These are phyloP conservation scores for Tiphia femorata DNA, from an alignment of 2,888 invertebrate genomes.

Conservation along the genomic window DNA sequence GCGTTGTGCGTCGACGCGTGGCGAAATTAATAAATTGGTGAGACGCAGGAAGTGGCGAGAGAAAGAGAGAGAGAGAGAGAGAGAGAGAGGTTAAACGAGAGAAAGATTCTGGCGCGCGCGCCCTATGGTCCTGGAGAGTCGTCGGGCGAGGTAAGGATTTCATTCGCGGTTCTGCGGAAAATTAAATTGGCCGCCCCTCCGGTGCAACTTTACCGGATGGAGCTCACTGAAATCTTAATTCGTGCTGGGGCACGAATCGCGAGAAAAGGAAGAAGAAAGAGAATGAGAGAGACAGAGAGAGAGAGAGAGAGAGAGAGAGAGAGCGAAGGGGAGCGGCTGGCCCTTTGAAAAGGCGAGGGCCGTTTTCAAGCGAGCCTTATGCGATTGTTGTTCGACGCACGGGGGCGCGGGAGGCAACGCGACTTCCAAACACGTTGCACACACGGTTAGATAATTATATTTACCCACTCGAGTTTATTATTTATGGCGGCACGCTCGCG, in stretches of 20 bases:
- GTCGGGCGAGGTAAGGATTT: constrained; percentile 24
- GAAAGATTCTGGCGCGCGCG: too few species aligned
- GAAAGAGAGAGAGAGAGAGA: not conserved
- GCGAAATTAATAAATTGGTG: too few species aligned
- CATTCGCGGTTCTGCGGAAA: constrained; percentile 30
- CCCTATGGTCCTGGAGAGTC: not conserved
- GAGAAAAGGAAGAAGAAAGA: not conserved
- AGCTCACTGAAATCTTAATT: constrained; percentile 63
- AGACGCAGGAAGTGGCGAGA: not conserved
- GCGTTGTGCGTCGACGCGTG: too few species aligned
- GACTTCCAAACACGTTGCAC: constrained; percentile 59
- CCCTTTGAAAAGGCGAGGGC: constrained; percentile 56
- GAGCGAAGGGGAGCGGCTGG: constrained; percentile 23
- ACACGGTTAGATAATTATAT: constrained; percentile 65
- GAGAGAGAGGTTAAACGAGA: not conserved
- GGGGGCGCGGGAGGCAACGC: constrained; percentile 10
- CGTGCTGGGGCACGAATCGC: constrained; percentile 36
- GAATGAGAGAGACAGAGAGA: constrained; percentile 17
- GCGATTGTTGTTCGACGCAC: constrained; percentile 56
- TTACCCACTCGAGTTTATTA: constrained; percentile 67
- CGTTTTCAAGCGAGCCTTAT: constrained; percentile 57
- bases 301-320: constrained; percentile 24
- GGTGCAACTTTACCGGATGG: constrained; percentile 57
- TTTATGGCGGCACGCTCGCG: constrained; percentile 48
- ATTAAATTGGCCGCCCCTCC: constrained; percentile 61